Percentiles rank a stretch among this genome's conserved stretches.
Conservation (phyloP, 2,113 vertebrate species). For the Acinonyx jubatus region DNA sequence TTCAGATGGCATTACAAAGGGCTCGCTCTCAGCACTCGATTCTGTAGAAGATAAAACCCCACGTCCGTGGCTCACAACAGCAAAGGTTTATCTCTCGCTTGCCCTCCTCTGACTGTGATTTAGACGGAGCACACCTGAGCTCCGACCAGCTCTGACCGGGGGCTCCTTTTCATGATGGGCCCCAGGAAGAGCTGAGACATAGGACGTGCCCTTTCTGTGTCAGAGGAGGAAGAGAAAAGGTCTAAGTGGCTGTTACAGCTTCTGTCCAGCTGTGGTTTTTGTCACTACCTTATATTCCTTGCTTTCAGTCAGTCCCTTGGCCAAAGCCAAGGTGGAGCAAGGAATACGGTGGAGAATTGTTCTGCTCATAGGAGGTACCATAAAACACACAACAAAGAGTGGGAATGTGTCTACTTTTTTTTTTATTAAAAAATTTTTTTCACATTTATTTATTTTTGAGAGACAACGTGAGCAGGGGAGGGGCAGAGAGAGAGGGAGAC, state of each 20-base stretch:
- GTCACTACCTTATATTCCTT: too few relatives aligned
- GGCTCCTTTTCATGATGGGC: not conserved
- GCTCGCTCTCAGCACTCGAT: not conserved
- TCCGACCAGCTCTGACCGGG: not conserved
- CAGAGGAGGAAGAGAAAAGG: not conserved
- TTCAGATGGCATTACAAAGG: not conserved
- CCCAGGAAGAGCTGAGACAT: too few relatives aligned
- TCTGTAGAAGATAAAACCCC: not conserved
- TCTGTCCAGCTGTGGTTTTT: not conserved
- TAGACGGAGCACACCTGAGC: not conserved
- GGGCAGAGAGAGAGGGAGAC: too few relatives aligned
- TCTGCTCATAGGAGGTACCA: not conserved
- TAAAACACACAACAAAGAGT: too few relatives aligned
- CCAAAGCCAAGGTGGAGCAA: not conserved
- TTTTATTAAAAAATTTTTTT: too few relatives aligned
- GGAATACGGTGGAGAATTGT: not conserved
- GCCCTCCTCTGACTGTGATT: not conserved
- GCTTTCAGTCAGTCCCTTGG: not conserved
- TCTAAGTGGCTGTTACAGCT: accelerated
- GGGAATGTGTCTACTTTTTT: too few relatives aligned
- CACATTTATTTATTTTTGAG: too few relatives aligned
- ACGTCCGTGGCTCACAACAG: not conserved
- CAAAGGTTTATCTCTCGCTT: not conserved
- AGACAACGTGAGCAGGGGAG: too few relatives aligned
- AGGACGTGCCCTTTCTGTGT: not conserved